phyloP scores from a whole-genome alignment of 2,888 invertebrate species.

The Oligia strigilis region DNA sequence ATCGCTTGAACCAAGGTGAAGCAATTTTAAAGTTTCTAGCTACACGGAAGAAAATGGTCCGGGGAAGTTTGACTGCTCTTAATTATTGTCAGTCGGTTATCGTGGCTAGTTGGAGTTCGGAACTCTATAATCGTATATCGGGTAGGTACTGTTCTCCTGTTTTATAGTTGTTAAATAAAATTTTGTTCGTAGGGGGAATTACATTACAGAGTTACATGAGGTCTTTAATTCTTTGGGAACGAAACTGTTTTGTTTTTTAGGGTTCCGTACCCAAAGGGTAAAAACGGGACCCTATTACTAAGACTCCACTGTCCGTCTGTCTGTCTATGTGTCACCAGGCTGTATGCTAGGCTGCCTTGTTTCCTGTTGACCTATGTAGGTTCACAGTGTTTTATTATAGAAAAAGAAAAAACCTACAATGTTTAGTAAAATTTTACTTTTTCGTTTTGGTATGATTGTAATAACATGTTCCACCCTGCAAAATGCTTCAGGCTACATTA shows the following conservation, averaged over 20 bases:
- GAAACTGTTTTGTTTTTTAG: too few relatives aligned
- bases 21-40: slow-evolving; percentile 82
- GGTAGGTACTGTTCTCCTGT: slow-evolving; percentile 33
- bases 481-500: slow-evolving; percentile 7
- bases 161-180: slow-evolving; percentile 34
- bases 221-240: too few relatives aligned
- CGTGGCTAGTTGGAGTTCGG: slow-evolving; percentile 65
- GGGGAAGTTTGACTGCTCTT: slow-evolving; percentile 79
- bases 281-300: too few relatives aligned
- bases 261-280: too few relatives aligned
- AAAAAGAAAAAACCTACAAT: neutral
- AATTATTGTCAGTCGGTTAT: slow-evolving; percentile 83
- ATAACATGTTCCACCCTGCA: neutral
- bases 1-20: slow-evolving; percentile 78
- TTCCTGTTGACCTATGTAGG: neutral
- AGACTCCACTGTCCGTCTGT: too few relatives aligned
- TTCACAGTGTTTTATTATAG: neutral
- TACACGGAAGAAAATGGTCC: slow-evolving; percentile 78
- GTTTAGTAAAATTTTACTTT: neutral
- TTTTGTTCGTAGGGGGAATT: neutral
- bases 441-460: neutral
- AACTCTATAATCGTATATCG: slow-evolving; percentile 67
- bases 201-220: neutral
- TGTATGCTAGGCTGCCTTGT: too few relatives aligned
- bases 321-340: too few relatives aligned